Base-by-base conservation (phyloP, 2,888 invertebrate species). In the Epirrhoe tristata region DNA sequence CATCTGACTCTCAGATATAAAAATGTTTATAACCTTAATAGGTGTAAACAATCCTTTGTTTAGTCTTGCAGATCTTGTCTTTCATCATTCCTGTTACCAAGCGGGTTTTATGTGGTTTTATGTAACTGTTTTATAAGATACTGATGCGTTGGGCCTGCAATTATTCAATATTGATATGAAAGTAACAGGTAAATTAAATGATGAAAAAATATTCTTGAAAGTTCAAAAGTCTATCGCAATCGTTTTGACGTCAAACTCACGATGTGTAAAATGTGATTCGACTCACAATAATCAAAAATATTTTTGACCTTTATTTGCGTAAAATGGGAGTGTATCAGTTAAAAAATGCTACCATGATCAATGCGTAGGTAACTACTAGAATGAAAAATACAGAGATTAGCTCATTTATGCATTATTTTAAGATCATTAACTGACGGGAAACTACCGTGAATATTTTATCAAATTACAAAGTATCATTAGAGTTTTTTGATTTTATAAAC, bases 301-400 rank as follows among this genome's bases (percentile, higher is more conserved):
- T 79, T 81, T n/a, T 71, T 83, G 82, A 87, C 83, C 86, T 77
- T 63, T 74, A 65, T 57, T 80, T 83, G 70, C 86, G 87, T 87
- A 86, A 87, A 79, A 16, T 76, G 69, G 76, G 67, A 84, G 84
- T 84, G 80, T 87, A 86, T 86, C 85, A 36, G 5, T 43, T 1
- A 36, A 58, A 14, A 43, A 64, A 58, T 71, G 64, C 65, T 51
- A 74, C 77, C 63, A 66, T 51, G 69, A 31, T 48, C 12, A 55
- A 51, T 24, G 24, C 10, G 36, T 51, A 24, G 24, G 7, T 51
- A 12, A 5, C 10, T 31, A 10, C n/a, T 31, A 31, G 31, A 31
- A 12, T 12, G 6, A 52, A 52, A 52, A 52, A 12, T 5, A 24
- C 24, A 4, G 12, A 51, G 52, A 52, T 24, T 51, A 7, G 6